Conservation (phyloP, 1,140 invertebrate species). For the Drosophila mauritiana region DNA sequence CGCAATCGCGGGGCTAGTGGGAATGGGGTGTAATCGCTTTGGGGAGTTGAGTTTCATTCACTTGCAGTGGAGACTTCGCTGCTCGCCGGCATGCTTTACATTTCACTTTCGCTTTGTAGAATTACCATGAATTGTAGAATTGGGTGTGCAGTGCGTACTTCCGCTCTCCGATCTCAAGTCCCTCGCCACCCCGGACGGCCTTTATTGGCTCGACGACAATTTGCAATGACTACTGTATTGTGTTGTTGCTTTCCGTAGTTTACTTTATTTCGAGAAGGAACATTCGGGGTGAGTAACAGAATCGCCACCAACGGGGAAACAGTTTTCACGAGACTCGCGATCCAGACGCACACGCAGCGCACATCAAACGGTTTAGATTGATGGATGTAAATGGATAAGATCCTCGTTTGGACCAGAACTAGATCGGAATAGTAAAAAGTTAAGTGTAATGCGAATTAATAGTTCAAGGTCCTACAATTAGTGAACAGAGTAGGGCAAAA, state of each 20-base stretch:
- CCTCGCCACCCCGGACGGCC: conserved; percentile 43
- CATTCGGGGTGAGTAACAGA: conserved; percentile 62
- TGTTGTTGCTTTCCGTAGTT: conserved; percentile 51
- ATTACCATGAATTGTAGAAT: conserved; percentile 37
- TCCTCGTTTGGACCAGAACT: neutral
- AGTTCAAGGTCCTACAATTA: neutral
- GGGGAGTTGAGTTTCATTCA: conserved; percentile 45
- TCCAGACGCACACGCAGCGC: conserved; percentile 61
- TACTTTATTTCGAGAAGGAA: conserved; percentile 66
- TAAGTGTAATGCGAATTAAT: neutral
- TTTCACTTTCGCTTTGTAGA: conserved; percentile 74
- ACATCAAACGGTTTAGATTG: conserved; percentile 38
- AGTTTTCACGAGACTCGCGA: conserved; percentile 70
- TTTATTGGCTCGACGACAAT: conserved; percentile 78
- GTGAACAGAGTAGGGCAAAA: neutral
- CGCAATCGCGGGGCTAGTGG: neutral
- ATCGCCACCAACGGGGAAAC: conserved; percentile 62
- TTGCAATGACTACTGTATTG: conserved; percentile 69
- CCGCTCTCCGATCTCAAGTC: conserved; percentile 50
- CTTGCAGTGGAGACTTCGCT: conserved; percentile 47
- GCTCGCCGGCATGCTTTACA: conserved; percentile 29
- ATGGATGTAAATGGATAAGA: neutral
- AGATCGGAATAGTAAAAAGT: conserved; percentile 12
- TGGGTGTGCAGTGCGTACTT: conserved; percentile 74
- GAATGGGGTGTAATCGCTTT: conserved; percentile 6